Evolutionary conservation across 1,140 invertebrate genomes (phyloP).

Genomic region (Achroia grisella): DNA sequence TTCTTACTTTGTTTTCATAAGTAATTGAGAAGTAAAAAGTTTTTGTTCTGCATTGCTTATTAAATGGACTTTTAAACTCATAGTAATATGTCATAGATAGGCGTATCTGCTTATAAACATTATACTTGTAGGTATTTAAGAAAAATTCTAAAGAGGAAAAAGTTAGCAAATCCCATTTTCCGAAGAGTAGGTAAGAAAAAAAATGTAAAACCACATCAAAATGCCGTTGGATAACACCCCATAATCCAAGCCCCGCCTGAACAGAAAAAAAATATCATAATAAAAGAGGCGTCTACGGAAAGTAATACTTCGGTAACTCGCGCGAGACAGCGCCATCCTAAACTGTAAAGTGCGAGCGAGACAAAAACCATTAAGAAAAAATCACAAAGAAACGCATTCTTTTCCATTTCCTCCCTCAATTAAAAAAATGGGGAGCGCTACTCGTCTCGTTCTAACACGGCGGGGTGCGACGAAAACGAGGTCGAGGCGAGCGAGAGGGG

Average conservation of each 20-base stretch:
- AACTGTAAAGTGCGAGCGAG: slow-evolving; percentile 41
- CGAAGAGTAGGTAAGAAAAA: slow-evolving; percentile 51
- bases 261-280: slow-evolving; percentile 62
- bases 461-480: slow-evolving; percentile 42
- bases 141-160: slow-evolving; percentile 7
- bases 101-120: too few species aligned
- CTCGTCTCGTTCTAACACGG: slow-evolving; percentile 50
- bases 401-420: slow-evolving; percentile 72
- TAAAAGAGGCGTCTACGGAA: slow-evolving; percentile 61
- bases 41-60: too few species aligned
- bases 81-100: too few species aligned
- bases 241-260: slow-evolving; percentile 65
- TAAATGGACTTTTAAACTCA: too few species aligned
- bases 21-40: too few species aligned
- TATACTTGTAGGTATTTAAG: too few species aligned
- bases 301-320: slow-evolving; percentile 54
- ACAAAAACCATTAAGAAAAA: slow-evolving; percentile 58
- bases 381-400: slow-evolving; percentile 69
- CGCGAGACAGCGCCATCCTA: slow-evolving; percentile 34
- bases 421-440: slow-evolving; percentile 60
- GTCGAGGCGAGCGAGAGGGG: slow-evolving; percentile 59
- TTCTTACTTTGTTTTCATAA: too few species aligned
- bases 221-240: slow-evolving; percentile 60
- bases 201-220: slow-evolving; percentile 36
- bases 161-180: slow-evolving; percentile 10